phyloP scores from a whole-genome alignment of 1,140 invertebrate genomes.

The Pseudomyrmex sp. region DNA sequence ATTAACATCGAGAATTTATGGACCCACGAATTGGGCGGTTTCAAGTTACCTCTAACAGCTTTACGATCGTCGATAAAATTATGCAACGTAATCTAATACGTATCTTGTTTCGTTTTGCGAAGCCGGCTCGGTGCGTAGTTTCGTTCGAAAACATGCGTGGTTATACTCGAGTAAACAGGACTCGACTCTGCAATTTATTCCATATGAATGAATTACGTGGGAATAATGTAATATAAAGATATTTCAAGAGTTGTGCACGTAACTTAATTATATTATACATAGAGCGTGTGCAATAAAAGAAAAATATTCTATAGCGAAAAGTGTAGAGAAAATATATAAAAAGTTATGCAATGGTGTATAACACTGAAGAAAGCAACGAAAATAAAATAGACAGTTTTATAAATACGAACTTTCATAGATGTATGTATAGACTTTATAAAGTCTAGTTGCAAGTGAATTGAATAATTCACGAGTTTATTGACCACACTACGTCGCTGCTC shows the following conservation, averaged over 20 bases:
- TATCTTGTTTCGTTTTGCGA: constrained; percentile 77
- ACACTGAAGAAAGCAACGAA: background rate
- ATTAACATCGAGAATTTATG: constrained; percentile 62
- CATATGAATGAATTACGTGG: background rate
- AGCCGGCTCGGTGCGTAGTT: constrained; percentile 64
- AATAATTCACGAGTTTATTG: background rate
- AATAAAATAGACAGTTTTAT: constrained; percentile 8
- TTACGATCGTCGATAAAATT: constrained; percentile 82
- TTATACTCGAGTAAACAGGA: constrained; percentile 59
- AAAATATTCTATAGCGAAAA: background rate
- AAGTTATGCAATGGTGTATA: background rate
- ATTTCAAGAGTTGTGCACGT: background rate
- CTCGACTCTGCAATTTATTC: constrained; percentile 43
- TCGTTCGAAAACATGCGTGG: constrained; percentile 59
- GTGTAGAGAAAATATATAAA: background rate
- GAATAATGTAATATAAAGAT: background rate
- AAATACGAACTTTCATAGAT: background rate
- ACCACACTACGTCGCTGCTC: background rate
- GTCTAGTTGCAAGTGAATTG: background rate
- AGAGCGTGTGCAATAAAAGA: no score
- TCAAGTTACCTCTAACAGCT: constrained; percentile 76
- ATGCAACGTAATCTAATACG: constrained; percentile 82
- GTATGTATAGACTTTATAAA: background rate
- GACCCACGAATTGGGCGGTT: constrained; percentile 64
- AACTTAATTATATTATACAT: no score